Base-by-base conservation (phyloP, 30 jellyfish, hydroid and myxozoan genomes). In the Clytia hemisphaerica region DNA sequence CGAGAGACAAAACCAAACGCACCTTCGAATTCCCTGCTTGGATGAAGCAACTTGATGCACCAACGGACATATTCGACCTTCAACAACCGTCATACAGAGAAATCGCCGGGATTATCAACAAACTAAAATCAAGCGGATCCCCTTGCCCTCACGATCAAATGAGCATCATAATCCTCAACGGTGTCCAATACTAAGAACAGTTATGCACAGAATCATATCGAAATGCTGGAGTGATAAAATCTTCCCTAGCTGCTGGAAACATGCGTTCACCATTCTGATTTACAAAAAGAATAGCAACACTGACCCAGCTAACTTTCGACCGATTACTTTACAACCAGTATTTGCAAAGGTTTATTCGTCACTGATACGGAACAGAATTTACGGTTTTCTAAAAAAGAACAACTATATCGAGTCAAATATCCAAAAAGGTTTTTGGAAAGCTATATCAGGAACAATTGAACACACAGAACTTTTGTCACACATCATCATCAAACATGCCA, bases 61-160 rank as follows among this genome's bases (percentile, higher is more conserved):
- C 48, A 48, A 48, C 28, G 14, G 33, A 58, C 28, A 58, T 16
- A 26, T 58, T 58, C 33, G 71, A 58, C 51, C 33, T 58, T 4
- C 48, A 58, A 48, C 18, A 45, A 58, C 71, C 71, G 71, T 58
- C 71, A 58, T 58, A 58, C 71, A 45, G 38, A 62, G 64, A 62
- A 62, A 62, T 62, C 38, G 34, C 65, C 27, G 38, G 38, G 38
- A 32, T 62, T 35, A 38, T 67, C 38, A 28, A 31, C 71, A 0
- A 48, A 6, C 31, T 46, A 55, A 67, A 67, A 67, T 67, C 79
- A 46, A 67, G 45, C 45, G 38, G 38, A 42, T 67, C 79, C 46
- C 79, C 73, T 19, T 67, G 79, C 46, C 79, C 79, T 48, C 79
- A 38, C 26, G 79, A 67, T 70, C 79, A 67, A 46, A 67, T 47